Conservation (phyloP, 2,113 vertebrate species). For the Macquaria australasica region DNA sequence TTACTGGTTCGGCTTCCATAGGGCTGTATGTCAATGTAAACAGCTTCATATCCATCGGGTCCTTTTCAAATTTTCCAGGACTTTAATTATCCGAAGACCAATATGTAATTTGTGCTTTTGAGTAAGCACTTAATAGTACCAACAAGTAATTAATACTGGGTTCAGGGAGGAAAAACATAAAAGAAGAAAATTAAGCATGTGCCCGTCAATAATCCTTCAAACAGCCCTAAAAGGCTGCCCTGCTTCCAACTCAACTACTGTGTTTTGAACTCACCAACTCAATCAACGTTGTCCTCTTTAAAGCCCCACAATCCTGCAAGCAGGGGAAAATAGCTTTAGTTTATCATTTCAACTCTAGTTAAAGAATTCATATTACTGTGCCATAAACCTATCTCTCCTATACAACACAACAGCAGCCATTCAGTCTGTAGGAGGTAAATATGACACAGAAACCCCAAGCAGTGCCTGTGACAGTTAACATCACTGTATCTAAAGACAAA, state of each 20-base stretch:
- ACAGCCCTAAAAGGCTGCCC: background rate
- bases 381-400: background rate
- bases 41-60: background rate
- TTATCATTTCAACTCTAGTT: background rate
- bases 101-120: background rate
- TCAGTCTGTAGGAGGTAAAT: background rate
- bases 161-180: background rate
- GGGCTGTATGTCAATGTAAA: background rate
- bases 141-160: background rate
- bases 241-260: background rate
- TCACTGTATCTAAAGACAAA: conserved; percentile 1
- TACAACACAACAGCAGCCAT: background rate
- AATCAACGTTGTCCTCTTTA: background rate
- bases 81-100: background rate
- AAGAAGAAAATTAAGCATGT: background rate
- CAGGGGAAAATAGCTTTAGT: background rate
- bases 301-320: background rate
- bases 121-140: background rate
- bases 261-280: background rate
- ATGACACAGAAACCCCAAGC: background rate
- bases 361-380: background rate
- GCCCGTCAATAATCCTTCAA: background rate
- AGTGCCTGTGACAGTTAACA: background rate
- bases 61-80: no score
- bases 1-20: background rate